Conservation (phyloP, 2,888 invertebrate species). For the Ferrisia virgata region DNA sequence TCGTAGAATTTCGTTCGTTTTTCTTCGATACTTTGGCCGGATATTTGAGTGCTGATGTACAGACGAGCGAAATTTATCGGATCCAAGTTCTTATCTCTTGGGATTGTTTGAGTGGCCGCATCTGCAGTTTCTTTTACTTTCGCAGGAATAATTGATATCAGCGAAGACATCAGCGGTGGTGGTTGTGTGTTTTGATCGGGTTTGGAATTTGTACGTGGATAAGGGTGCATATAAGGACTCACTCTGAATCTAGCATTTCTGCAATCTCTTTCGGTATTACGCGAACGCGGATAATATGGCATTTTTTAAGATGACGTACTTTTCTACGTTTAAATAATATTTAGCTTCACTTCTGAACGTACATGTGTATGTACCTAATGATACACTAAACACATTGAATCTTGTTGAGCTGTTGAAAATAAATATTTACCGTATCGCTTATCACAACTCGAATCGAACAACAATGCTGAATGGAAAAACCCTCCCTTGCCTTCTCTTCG, state of each 20-base stretch:
- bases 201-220: background rate
- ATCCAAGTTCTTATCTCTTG: background rate
- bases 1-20: background rate
- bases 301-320: too few relatives aligned
- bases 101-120: background rate
- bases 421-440: too few relatives aligned
- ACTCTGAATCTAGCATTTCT: background rate
- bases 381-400: too few relatives aligned
- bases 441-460: too few relatives aligned
- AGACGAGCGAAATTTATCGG: background rate
- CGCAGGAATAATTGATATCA: background rate
- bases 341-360: too few relatives aligned
- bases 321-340: too few relatives aligned
- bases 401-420: too few relatives aligned
- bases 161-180: background rate
- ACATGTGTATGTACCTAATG: too few relatives aligned
- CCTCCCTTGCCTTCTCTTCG: too few relatives aligned
- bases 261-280: too few relatives aligned
- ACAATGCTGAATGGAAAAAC: too few relatives aligned
- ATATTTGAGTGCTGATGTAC: background rate
- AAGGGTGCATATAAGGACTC: background rate
- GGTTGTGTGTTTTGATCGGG: background rate
- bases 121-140: background rate
- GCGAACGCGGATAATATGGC: too few relatives aligned
- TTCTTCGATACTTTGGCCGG: background rate